Conservation (phyloP, 2,888 invertebrate genomes). For the Lacanobia wlatinum region DNA sequence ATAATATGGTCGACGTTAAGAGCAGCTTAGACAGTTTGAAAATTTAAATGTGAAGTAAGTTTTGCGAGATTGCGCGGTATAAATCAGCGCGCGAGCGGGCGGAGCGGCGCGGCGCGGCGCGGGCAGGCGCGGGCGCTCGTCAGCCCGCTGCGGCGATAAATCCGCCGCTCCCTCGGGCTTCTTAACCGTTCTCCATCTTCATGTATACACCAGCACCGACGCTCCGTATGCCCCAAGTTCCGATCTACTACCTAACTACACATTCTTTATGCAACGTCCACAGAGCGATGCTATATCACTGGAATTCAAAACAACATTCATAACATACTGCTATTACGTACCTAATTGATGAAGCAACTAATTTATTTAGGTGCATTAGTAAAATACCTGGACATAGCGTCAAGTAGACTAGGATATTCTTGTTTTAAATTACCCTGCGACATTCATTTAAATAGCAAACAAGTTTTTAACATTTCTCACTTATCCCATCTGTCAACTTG, state of each 20-base stretch:
- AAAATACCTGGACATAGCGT: background rate
- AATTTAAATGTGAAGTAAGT: constrained; percentile 91
- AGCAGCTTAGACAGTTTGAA: constrained; percentile 91
- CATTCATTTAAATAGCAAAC: constrained; percentile 71
- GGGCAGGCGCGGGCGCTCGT: constrained; percentile 79
- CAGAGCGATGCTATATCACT: constrained; percentile 32
- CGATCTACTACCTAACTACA: constrained; percentile 53
- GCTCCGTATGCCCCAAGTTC: constrained; percentile 40
- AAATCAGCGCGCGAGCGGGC: constrained; percentile 86
- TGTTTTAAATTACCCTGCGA: constrained; percentile 55
- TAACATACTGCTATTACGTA: background rate
- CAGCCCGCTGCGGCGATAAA: constrained; percentile 86
- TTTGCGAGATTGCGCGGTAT: constrained; percentile 90
- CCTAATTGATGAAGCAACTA: background rate
- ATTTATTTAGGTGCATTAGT: background rate
- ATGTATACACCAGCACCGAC: constrained; percentile 73
- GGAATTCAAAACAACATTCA: constrained; percentile 26
- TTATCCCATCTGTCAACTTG: constrained; percentile 83
- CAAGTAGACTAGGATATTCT: constrained; percentile 43
- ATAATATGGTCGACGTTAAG: constrained; percentile 91
- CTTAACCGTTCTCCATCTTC: constrained; percentile 86
- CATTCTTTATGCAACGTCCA: constrained; percentile 61
- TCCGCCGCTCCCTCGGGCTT: constrained; percentile 88
- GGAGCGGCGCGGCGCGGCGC: constrained; percentile 72
- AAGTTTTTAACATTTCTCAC: constrained; percentile 77